Percentiles rank a stretch among this genome's conserved stretches.
These are phyloP conservation scores for Drosophila rhopaloa DNA, from an alignment of 1,140 invertebrate genomes.

Conservation along the genomic window DNA sequence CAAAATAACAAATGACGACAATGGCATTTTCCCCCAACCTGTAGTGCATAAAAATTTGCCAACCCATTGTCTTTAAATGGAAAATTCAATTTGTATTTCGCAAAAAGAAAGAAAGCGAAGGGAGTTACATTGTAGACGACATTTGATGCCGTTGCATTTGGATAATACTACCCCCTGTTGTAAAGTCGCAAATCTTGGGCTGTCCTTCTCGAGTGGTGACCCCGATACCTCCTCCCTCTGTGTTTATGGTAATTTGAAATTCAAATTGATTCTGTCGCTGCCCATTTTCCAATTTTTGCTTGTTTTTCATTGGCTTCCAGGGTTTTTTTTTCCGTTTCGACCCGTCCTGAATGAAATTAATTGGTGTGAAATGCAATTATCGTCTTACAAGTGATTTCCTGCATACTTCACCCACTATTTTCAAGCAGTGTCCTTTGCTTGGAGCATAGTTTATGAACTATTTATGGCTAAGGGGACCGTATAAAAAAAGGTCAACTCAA, in stretches of 20 bases:
- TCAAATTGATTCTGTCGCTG: constrained; percentile 67
- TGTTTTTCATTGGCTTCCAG: constrained; percentile 51
- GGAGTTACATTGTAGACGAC: constrained; percentile 29
- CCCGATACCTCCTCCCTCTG: constrained; percentile 1
- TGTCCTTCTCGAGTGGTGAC: constrained; percentile 2
- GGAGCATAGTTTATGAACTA: constrained; percentile 77
- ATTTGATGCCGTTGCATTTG: constrained; percentile 69
- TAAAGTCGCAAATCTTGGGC: constrained; percentile 50
- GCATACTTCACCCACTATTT: background rate
- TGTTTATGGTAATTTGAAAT: constrained; percentile 68
- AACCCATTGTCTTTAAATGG: constrained; percentile 73
- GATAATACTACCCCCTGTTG: constrained; percentile 1
- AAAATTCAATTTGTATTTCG: constrained; percentile 70
- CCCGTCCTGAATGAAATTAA: constrained; percentile 55
- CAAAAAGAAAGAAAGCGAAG: constrained; percentile 13
- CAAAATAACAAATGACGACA: constrained; percentile 66
- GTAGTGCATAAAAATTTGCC: constrained; percentile 53
- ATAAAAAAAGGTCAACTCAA: constrained; percentile 70
- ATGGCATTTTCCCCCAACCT: constrained; percentile 14
- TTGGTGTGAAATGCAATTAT: constrained; percentile 76
- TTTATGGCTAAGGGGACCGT: constrained; percentile 52
- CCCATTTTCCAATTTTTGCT: constrained; percentile 46
- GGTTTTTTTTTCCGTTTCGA: constrained; percentile 14
- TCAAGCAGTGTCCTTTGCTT: background rate
- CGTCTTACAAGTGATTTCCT: constrained; percentile 7